A percentile compares a stretch with the other conserved stretches of the same genome.
Conservation (phyloP, 2,888 invertebrate genomes). For the Listrodromus nycthemerus region DNA sequence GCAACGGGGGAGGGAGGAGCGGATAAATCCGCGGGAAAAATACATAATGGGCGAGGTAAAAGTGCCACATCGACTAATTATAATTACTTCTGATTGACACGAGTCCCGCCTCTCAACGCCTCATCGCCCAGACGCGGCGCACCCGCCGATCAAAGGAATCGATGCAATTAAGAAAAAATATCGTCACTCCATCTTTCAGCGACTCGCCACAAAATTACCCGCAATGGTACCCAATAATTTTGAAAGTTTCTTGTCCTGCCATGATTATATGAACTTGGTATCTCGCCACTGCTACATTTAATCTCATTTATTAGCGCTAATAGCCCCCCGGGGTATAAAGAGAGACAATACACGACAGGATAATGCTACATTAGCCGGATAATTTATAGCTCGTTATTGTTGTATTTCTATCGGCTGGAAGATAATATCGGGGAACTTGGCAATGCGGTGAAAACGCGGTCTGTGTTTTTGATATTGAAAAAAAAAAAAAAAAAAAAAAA, state of each 20-base stretch:
- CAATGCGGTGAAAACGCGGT: conserved; percentile 33
- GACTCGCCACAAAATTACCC: not conserved
- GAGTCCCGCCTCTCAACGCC: conserved; percentile 57
- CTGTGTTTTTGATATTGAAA: conserved; percentile 6
- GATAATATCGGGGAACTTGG: conserved; percentile 57
- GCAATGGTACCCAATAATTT: conserved; percentile 13
- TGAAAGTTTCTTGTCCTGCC: conserved; percentile 21
- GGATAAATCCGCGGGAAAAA: conserved; percentile 51
- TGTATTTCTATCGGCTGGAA: conserved; percentile 53
- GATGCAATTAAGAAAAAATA: not conserved
- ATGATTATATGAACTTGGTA: conserved; percentile 13
- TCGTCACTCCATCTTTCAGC: conserved; percentile 2
- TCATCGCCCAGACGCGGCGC: not conserved
- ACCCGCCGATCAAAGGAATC: conserved; percentile 13
- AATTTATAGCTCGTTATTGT: conserved; percentile 69
- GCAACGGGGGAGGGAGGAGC: conserved; percentile 1
- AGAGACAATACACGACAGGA: conserved; percentile 53
- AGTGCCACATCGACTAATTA: conserved; percentile 59
- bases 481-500: no score
- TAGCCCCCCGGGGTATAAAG: conserved; percentile 44
- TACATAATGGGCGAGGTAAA: conserved; percentile 54
- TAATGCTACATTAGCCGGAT: conserved; percentile 65
- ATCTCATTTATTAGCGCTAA: conserved; percentile 39
- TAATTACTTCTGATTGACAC: conserved; percentile 59
- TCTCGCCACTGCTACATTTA: conserved; percentile 9